phyloP scores from a whole-genome alignment of 2,797 vertebrate genomes.

The Mus spretus region DNA sequence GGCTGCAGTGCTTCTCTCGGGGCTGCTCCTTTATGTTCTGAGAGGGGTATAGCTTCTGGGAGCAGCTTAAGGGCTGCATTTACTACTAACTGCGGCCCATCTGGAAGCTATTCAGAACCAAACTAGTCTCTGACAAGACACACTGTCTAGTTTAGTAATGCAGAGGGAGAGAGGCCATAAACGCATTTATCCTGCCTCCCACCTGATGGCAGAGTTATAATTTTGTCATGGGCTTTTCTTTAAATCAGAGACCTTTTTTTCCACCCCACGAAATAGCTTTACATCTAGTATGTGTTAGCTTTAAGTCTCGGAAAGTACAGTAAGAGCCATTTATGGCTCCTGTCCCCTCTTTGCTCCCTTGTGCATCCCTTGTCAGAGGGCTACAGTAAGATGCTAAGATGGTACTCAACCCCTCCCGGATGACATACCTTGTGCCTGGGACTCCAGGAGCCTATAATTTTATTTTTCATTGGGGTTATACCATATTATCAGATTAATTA shows the following conservation, averaged over 20 bases:
- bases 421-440: too few relatives aligned
- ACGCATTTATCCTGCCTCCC: background rate
- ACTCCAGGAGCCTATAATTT: background rate
- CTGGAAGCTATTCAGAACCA: background rate
- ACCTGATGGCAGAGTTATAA: background rate
- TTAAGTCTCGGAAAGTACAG: background rate
- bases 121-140: background rate
- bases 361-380: background rate
- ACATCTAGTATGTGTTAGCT: background rate
- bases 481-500: background rate
- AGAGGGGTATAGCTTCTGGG: background rate
- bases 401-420: background rate
- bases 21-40: background rate
- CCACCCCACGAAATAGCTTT: background rate
- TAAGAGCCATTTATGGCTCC: background rate
- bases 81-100: background rate
- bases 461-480: slow-evolving; percentile 8
- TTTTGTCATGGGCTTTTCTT: background rate
- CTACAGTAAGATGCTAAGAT: background rate
- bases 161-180: background rate
- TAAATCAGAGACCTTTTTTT: background rate
- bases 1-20: background rate
- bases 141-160: background rate
- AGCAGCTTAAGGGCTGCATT: background rate
- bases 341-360: background rate